Evolutionary conservation across 2,797 vertebrate species (phyloP).

Genomic region (Microhierax caerulescens): DNA sequence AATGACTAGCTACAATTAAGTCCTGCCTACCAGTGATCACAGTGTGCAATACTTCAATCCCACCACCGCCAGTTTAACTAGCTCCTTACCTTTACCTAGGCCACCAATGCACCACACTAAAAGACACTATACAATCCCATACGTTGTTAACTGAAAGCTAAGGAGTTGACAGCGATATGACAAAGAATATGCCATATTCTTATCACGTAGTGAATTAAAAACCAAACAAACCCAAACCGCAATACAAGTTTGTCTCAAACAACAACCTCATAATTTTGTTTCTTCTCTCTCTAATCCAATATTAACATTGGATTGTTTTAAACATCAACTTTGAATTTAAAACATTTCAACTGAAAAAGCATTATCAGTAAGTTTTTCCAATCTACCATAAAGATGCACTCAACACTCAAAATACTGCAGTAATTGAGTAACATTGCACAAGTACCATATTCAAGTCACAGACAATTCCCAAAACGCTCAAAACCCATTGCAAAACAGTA

Average conservation of each 20-base stretch:
- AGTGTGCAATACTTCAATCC: not conserved
- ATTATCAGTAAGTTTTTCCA: not conserved
- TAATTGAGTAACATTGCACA: not conserved
- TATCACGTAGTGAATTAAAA: not conserved
- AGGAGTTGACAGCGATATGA: not conserved
- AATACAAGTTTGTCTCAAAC: not conserved
- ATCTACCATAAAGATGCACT: not conserved
- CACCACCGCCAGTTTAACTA: not conserved
- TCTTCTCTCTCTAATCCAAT: not conserved
- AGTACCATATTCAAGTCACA: not conserved
- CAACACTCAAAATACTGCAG: not conserved
- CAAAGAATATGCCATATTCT: not conserved
- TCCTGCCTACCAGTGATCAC: not conserved
- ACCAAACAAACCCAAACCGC: not conserved
- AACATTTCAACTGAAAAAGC: not conserved
- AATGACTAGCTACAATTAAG: not conserved
- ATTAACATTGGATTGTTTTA: not conserved
- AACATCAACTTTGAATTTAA: not conserved
- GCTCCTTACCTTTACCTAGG: not conserved
- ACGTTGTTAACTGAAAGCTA: not conserved
- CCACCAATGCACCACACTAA: not conserved
- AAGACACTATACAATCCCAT: not conserved
- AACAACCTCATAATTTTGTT: not conserved
- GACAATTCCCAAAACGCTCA: not conserved
- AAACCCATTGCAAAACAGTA: not conserved